Evolutionary conservation across 2,113 vertebrate species (phyloP).

Genomic region (Heptranchias perlo): DNA sequence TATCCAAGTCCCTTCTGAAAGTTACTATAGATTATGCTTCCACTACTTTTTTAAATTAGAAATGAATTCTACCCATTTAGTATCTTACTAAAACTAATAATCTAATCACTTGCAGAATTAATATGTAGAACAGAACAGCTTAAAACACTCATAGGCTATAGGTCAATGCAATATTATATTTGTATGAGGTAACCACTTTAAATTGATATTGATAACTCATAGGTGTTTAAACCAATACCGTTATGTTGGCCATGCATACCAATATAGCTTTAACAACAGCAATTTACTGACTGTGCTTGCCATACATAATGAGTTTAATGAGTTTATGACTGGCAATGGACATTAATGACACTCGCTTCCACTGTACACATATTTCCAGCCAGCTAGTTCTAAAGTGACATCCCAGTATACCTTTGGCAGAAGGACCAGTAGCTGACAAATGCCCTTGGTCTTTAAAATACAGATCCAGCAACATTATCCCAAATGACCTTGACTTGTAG

Average conservation of each 20-base stretch:
- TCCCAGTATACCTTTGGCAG: neutral
- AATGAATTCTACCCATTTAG: neutral
- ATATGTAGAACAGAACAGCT: neutral
- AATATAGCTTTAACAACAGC: neutral
- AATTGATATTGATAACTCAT: neutral
- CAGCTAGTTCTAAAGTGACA: neutral
- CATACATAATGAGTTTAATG: neutral
- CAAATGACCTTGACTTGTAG: slow-evolving; percentile 8
- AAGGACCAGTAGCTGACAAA: neutral
- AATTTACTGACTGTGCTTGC: neutral
- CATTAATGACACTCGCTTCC: neutral
- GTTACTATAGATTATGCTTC: neutral
- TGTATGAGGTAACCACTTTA: neutral
- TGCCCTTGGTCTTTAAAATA: neutral
- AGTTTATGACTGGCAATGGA: neutral
- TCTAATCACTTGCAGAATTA: neutral
- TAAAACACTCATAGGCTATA: neutral
- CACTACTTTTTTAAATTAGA: neutral
- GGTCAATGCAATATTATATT: neutral
- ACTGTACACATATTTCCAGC: neutral
- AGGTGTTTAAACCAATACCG: neutral
- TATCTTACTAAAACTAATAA: neutral
- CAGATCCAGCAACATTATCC: neutral
- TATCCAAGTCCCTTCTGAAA: neutral
- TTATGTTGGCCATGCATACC: neutral